Conservation (phyloP, 2,888 invertebrate species). For the Apamea sordens region DNA sequence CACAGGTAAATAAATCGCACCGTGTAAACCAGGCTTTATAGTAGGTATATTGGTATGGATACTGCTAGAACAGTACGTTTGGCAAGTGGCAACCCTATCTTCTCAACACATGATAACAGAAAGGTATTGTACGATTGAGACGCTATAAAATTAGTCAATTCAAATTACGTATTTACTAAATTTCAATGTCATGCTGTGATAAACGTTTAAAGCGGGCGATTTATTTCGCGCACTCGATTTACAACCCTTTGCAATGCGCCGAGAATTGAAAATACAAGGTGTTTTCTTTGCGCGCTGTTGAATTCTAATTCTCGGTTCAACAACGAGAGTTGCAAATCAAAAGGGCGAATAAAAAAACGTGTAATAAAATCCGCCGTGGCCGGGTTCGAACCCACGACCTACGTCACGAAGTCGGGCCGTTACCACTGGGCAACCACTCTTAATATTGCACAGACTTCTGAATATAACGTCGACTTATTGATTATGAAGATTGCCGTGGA, state of each 20-base stretch:
- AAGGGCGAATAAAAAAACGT: no score
- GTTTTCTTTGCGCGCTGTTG: no score
- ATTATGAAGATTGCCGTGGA: constrained; percentile 9
- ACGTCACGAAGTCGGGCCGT: no score
- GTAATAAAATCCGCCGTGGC: no score
- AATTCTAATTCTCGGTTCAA: no score
- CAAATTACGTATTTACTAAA: not conserved
- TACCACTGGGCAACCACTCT: no score
- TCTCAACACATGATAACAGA: not conserved
- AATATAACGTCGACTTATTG: not conserved
- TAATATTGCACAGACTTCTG: not conserved
- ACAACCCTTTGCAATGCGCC: no score
- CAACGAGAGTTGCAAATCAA: no score
- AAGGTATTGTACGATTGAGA: constrained; percentile 38
- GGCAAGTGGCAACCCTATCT: not conserved
- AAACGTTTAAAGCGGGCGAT: not conserved
- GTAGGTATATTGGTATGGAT: not conserved
- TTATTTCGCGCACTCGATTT: no score
- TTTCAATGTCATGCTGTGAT: constrained; percentile 11
- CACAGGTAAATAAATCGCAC: no score
- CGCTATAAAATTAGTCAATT: constrained; percentile 6
- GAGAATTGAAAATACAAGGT: not conserved
- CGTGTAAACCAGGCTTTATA: no score
- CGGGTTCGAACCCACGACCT: no score
- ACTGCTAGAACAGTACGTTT: not conserved